Evolutionary conservation across 1,140 invertebrate genomes (phyloP).

Genomic region (Drosophila ficusphila): DNA sequence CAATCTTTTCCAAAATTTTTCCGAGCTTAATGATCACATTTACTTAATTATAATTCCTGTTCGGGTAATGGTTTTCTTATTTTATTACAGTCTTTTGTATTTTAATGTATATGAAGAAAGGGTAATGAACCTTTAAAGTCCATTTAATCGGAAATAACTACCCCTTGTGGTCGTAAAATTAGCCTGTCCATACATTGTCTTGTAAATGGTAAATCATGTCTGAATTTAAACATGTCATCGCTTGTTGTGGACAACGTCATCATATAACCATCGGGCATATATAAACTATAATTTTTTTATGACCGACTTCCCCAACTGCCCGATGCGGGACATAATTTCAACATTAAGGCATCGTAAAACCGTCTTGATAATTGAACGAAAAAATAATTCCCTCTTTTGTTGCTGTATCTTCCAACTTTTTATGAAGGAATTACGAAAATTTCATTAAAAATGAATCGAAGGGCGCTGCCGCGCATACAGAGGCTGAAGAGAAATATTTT

Average conservation of each 20-base stretch:
- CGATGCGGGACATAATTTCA: conserved; percentile 70
- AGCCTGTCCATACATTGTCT: conserved; percentile 29
- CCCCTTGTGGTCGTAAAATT: conserved; percentile 8
- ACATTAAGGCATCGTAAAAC: conserved; percentile 74
- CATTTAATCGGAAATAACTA: conserved; percentile 3
- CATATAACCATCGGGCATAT: conserved; percentile 17
- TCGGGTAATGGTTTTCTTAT: no score
- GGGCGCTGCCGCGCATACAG: conserved; percentile 1
- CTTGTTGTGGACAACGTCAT: conserved; percentile 26
- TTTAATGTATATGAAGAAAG: background rate
- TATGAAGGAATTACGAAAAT: conserved; percentile 61
- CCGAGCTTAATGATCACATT: no score
- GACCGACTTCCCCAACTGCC: conserved; percentile 34
- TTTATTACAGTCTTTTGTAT: background rate
- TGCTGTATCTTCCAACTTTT: conserved; percentile 25
- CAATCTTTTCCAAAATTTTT: no score
- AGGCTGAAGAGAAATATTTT: conserved; percentile 68
- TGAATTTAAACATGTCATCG: conserved; percentile 21
- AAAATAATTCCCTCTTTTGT: conserved; percentile 49
- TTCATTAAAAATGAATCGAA: conserved; percentile 60
- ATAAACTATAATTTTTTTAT: conserved; percentile 71
- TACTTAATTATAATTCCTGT: no score
- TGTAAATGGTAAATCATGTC: conserved; percentile 39
- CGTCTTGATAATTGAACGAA: conserved; percentile 73
- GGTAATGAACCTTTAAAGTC: background rate